phyloP scores from a whole-genome alignment of 2,113 vertebrate species.

The Rissa tridactyla region DNA sequence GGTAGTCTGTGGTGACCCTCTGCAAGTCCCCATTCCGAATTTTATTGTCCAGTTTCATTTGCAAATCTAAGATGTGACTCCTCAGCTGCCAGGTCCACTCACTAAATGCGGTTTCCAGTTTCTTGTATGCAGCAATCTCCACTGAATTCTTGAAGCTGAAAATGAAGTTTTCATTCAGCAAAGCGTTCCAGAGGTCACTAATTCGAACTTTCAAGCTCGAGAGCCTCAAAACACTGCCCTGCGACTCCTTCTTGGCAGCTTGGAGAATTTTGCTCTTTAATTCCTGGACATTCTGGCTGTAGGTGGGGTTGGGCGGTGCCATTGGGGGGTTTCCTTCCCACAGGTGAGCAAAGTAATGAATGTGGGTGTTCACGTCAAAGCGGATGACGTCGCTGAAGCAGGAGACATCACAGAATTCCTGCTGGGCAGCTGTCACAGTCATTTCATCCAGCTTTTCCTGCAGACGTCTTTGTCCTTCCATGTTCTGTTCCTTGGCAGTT shows the following conservation, averaged over 20 bases:
- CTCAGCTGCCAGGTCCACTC: conserved; percentile 67
- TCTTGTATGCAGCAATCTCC: conserved; percentile 60
- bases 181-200: conserved; percentile 57
- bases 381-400: conserved; percentile 61
- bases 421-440: conserved; percentile 22
- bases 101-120: conserved; percentile 39
- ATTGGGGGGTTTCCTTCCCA: conserved; percentile 72
- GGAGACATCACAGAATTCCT: conserved; percentile 31
- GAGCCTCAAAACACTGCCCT: neutral
- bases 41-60: conserved; percentile 49
- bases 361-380: conserved; percentile 64
- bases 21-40: conserved; percentile 29
- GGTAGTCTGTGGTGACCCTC: neutral
- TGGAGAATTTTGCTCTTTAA: conserved; percentile 61
- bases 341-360: conserved; percentile 69
- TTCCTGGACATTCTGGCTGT: conserved; percentile 65
- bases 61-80: conserved; percentile 42
- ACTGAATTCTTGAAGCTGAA: conserved; percentile 72
- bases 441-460: conserved; percentile 70
- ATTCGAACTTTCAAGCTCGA: conserved; percentile 40
- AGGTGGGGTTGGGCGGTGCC: conserved; percentile 72
- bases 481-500: conserved; percentile 67
- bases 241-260: neutral
- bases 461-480: conserved; percentile 46
- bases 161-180: conserved; percentile 70